Percentiles rank a stretch among this genome's conserved stretches.
Conservation (phyloP, 1,140 invertebrate species). For the Sycophaga agraensis region DNA sequence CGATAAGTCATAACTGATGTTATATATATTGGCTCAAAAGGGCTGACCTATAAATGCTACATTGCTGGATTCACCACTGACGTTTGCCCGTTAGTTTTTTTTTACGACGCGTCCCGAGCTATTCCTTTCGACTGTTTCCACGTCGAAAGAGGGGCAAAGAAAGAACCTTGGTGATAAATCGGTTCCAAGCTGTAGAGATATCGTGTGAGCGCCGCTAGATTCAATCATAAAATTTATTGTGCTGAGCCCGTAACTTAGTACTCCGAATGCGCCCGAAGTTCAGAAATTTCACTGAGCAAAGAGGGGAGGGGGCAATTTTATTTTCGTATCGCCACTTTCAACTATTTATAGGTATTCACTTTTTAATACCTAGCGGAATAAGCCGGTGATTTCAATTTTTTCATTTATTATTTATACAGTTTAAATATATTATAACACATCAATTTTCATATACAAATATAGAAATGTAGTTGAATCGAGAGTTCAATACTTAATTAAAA, state of each 20-base stretch:
- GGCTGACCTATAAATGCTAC: not conserved
- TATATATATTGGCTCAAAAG: too few relatives aligned
- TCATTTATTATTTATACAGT: too few relatives aligned
- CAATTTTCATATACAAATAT: too few relatives aligned
- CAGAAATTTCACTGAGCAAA: slow-evolving; percentile 23
- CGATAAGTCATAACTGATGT: too few relatives aligned
- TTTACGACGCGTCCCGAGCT: slow-evolving; percentile 14
- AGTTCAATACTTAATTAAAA: too few relatives aligned
- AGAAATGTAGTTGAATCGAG: too few relatives aligned
- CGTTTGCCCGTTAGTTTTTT: slow-evolving; percentile 16
- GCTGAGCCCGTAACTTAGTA: slow-evolving; percentile 21
- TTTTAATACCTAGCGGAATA: too few relatives aligned
- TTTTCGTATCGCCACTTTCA: slow-evolving; percentile 2
- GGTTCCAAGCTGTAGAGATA: slow-evolving; percentile 11
- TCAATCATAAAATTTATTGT: slow-evolving; percentile 30
- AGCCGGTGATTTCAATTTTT: too few relatives aligned
- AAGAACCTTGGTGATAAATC: slow-evolving; percentile 27
- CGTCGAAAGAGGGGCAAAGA: slow-evolving; percentile 1
- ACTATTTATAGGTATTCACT: slow-evolving; percentile 3
- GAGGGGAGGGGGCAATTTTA: slow-evolving; percentile 12
- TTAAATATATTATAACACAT: too few relatives aligned
- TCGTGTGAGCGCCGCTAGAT: slow-evolving; percentile 1
- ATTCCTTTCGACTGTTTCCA: slow-evolving; percentile 22
- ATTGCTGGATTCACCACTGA: slow-evolving; percentile 11
- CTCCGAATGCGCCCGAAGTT: slow-evolving; percentile 5